Evolutionary conservation across 2,113 vertebrate species (phyloP).

Genomic region (Aphyosemion australe): DNA sequence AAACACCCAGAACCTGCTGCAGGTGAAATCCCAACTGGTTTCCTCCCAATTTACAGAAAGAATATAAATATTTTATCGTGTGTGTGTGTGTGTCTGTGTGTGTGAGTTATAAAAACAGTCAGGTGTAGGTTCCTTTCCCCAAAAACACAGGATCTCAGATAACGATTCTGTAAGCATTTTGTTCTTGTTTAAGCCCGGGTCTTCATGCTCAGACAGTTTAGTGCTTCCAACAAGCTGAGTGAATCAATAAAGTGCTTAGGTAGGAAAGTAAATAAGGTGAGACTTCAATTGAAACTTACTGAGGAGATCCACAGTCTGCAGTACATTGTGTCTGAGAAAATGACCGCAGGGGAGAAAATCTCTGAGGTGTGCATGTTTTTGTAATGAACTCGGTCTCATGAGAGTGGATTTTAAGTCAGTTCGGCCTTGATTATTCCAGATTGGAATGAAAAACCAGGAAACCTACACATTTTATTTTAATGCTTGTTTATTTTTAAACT

Average conservation of each 20-base stretch:
- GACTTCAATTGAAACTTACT: slow-evolving; percentile 14
- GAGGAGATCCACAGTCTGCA: neutral
- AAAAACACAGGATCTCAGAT: no score
- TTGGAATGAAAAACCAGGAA: neutral
- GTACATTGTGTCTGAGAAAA: slow-evolving; percentile 23
- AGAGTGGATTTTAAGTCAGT: neutral
- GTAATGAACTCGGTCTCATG: slow-evolving; percentile 13
- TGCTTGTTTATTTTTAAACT: no score
- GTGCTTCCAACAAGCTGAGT: slow-evolving; percentile 3
- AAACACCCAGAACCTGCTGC: neutral
- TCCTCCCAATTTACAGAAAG: neutral
- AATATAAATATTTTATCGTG: no score
- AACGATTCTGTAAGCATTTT: neutral
- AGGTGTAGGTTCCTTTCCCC: no score
- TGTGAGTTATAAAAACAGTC: no score
- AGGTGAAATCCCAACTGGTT: no score
- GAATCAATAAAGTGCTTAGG: neutral
- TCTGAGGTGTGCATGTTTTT: slow-evolving; percentile 12
- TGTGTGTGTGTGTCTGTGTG: no score
- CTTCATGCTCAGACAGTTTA: neutral
- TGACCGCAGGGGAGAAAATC: slow-evolving; percentile 26
- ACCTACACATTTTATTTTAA: neutral
- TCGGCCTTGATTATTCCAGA: neutral
- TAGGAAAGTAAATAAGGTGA: slow-evolving; percentile 25
- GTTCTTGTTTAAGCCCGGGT: neutral